Evolutionary conservation across 2,888 invertebrate species (phyloP).

Genomic region (Polydrusus pterygomalis): DNA sequence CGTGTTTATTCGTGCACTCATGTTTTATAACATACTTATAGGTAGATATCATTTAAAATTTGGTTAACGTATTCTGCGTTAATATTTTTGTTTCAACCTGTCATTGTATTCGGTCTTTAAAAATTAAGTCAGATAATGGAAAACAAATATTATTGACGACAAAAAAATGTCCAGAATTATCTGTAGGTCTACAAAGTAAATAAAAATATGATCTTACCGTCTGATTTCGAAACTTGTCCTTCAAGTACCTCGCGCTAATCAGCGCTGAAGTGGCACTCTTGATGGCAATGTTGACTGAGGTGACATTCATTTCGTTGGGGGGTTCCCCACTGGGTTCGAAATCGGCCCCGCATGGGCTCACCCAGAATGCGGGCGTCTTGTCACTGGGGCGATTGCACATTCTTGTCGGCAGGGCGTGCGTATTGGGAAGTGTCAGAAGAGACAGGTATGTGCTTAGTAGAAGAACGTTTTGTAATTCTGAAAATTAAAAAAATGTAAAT

Average conservation of each 20-base stretch:
- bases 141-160: no score
- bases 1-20: not conserved
- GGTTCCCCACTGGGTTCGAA: conserved; percentile 10
- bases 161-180: no score
- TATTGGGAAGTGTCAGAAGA: conserved; percentile 67
- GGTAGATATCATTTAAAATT: not conserved
- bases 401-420: conserved; percentile 67
- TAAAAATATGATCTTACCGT: conserved; percentile 13
- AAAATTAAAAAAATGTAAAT: conserved; percentile 58
- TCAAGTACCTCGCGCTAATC: conserved; percentile 10
- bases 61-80: no score
- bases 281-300: not conserved
- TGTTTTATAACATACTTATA: no score
- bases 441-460: conserved; percentile 70
- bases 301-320: conserved; percentile 30
- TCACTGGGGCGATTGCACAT: conserved; percentile 62
- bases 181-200: not conserved
- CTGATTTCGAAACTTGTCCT: conserved; percentile 14
- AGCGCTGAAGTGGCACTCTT: conserved; percentile 17
- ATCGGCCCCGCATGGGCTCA: conserved; percentile 72
- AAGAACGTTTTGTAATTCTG: conserved; percentile 72
- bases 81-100: no score
- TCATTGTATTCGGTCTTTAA: no score
- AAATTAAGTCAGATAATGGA: no score
- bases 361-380: conserved; percentile 68